phyloP scores from a whole-genome alignment of 2,888 invertebrate genomes.

The Drosophila recens region DNA sequence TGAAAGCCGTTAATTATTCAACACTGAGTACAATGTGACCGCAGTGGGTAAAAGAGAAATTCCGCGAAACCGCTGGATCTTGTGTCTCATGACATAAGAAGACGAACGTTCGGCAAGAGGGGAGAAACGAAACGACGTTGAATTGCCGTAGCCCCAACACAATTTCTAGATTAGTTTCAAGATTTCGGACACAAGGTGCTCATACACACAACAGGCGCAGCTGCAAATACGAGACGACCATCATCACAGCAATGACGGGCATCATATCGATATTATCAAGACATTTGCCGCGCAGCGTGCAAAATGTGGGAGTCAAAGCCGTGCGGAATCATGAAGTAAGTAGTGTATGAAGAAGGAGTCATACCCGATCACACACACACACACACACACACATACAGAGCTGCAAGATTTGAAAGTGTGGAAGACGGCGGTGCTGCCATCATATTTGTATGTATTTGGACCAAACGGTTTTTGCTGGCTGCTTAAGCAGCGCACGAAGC shows the following conservation, averaged over 20 bases:
- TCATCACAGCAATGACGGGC: conserved; percentile 84
- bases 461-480: conserved; percentile 18
- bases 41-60: conserved; percentile 25
- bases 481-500: conserved; percentile 32
- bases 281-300: conserved; percentile 85
- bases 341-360: conserved; percentile 23
- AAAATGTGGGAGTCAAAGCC: conserved; percentile 76
- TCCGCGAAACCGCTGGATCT: conserved; percentile 43
- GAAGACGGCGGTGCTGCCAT: background rate
- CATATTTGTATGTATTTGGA: conserved; percentile 27
- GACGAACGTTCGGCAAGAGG: conserved; percentile 58
- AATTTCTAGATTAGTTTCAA: conserved; percentile 54
- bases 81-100: conserved; percentile 64
- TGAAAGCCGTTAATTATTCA: conserved; percentile 9
- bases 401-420: conserved; percentile 5
- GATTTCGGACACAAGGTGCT: conserved; percentile 57
- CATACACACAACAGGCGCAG: conserved; percentile 33
- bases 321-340: conserved; percentile 82
- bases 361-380: conserved; percentile 2
- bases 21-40: conserved; percentile 54
- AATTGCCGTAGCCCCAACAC: conserved; percentile 55
- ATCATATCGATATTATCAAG: conserved; percentile 86
- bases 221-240: conserved; percentile 39
- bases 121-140: conserved; percentile 70
- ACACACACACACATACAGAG: background rate